These are phyloP conservation scores for Xanthostigma xanthostigma DNA, from an alignment of 2,888 invertebrate species.

Conservation along the genomic window DNA sequence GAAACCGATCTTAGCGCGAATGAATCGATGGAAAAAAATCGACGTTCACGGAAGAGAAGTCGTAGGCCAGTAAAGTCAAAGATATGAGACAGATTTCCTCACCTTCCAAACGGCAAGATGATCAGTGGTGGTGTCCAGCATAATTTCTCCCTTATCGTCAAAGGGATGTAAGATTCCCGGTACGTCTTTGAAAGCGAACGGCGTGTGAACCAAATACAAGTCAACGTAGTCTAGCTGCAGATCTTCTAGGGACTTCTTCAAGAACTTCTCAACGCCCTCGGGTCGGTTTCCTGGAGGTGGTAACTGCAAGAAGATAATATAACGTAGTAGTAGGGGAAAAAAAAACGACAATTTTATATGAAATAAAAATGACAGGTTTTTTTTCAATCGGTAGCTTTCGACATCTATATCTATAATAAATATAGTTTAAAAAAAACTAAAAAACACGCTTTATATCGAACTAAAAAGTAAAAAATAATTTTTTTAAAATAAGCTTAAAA, in stretches of 20 bases:
- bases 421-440: no score
- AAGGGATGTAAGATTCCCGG: slow-evolving; percentile 49
- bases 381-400: no score
- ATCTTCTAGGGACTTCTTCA: slow-evolving; percentile 50
- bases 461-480: no score
- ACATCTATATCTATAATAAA: no score
- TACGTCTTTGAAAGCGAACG: slow-evolving; percentile 49
- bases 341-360: not conserved
- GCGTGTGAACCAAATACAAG: slow-evolving; percentile 66
- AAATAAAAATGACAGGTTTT: no score
- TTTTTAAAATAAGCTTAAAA: no score
- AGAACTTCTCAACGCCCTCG: slow-evolving; percentile 44
- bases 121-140: slow-evolving; percentile 48
- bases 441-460: no score
- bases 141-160: slow-evolving; percentile 47
- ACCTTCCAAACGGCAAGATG: slow-evolving; percentile 63
- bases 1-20: no score
- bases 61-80: no score
- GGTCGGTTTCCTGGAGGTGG: slow-evolving; percentile 28
- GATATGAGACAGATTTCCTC: slow-evolving; percentile 7
- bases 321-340: not conserved
- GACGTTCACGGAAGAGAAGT: no score
- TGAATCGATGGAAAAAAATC: no score
- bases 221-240: slow-evolving; percentile 69
- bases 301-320: not conserved